phyloP scores from a whole-genome alignment of 1,140 invertebrate genomes.

The Protaetia brevitarsis region DNA sequence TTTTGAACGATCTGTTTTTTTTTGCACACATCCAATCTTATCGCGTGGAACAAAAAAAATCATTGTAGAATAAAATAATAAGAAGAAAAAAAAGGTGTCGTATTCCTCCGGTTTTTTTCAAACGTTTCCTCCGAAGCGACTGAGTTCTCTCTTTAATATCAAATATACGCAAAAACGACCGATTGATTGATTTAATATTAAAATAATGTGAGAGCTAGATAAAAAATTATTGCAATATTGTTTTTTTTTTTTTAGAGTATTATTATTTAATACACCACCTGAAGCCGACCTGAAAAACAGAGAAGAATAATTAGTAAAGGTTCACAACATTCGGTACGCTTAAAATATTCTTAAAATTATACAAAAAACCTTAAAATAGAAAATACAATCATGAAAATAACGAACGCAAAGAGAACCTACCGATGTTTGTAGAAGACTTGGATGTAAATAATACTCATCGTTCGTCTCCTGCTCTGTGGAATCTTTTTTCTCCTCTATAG shows the following conservation, averaged over 20 bases:
- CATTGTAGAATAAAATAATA: too few relatives aligned
- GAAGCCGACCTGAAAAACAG: constrained; percentile 27
- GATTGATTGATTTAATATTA: background rate
- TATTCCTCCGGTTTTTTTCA: too few relatives aligned
- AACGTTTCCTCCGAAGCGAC: too few relatives aligned
- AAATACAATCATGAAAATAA: constrained; percentile 10
- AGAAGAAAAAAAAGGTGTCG: too few relatives aligned
- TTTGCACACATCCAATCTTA: too few relatives aligned
- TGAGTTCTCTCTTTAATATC: too few relatives aligned
- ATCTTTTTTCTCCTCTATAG: constrained; percentile 30
- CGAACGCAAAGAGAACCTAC: constrained; percentile 50
- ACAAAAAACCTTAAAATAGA: constrained; percentile 25
- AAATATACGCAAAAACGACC: too few relatives aligned
- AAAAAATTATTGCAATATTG: too few relatives aligned
- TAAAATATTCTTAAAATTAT: constrained; percentile 7
- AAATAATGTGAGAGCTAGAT: background rate
- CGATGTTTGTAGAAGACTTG: constrained; percentile 61
- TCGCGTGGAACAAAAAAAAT: too few relatives aligned
- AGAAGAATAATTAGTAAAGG: constrained; percentile 27
- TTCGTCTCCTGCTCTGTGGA: constrained; percentile 53
- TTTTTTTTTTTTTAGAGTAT: constrained; percentile 12
- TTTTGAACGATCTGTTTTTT: too few relatives aligned
- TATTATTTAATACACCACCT: constrained; percentile 2
- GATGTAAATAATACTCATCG: constrained; percentile 76
- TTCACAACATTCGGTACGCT: background rate